These are phyloP conservation scores for Solenodon paradoxus DNA, from an alignment of 2,113 vertebrate genomes.

Conservation along the genomic window DNA sequence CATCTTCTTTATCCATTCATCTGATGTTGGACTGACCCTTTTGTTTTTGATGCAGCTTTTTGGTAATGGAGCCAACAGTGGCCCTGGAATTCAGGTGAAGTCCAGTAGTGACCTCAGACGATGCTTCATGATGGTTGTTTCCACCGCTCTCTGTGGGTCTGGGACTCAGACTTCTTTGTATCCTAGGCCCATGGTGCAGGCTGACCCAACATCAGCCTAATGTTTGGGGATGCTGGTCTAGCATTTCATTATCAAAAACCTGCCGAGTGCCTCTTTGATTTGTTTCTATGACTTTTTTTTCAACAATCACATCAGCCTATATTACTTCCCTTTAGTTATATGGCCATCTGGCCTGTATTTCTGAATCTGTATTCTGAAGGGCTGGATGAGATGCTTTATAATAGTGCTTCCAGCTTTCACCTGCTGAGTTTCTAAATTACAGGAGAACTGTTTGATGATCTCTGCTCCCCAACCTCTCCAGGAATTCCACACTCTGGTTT, in stretches of 20 bases:
- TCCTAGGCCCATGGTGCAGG: background rate
- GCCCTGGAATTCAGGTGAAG: slow-evolving; percentile 45
- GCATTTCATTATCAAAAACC: background rate
- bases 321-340: background rate
- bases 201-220: accelerated
- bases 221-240: background rate
- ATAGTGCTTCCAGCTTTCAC: background rate
- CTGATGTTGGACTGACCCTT: too few species aligned
- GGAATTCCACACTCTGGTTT: accelerated
- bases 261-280: background rate
- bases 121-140: background rate
- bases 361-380: background rate
- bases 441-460: background rate
- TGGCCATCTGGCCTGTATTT: background rate
- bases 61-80: slow-evolving; percentile 22
- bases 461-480: background rate
- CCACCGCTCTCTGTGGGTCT: too few species aligned
- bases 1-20: too few species aligned
- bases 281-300: background rate
- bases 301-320: background rate
- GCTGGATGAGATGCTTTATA: background rate
- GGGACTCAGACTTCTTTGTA: too few species aligned
- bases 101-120: slow-evolving; percentile 4
- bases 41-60: slow-evolving; percentile 37
- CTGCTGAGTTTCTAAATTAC: background rate